Evolutionary conservation across 2,113 vertebrate genomes (phyloP).

Genomic region (Trachemys scripta): DNA sequence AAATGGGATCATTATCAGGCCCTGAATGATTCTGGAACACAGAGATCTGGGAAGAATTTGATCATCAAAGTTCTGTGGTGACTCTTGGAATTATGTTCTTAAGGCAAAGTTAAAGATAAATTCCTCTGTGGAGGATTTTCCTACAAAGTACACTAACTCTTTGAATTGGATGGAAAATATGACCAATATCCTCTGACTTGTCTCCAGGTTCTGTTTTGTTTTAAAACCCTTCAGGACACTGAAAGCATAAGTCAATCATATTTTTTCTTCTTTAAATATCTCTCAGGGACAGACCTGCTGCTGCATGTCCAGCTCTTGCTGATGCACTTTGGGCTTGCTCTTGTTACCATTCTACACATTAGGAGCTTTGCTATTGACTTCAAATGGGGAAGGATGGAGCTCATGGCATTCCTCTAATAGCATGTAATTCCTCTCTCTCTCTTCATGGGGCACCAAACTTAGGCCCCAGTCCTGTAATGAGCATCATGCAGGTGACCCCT

Average conservation of each 20-base stretch:
- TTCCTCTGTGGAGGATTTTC: conserved; percentile 23
- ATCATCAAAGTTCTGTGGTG: background rate
- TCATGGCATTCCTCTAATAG: background rate
- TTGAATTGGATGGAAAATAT: conserved; percentile 6
- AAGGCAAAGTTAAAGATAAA: background rate
- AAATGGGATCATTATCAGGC: background rate
- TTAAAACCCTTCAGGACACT: background rate
- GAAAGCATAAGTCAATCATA: background rate
- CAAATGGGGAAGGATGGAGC: background rate
- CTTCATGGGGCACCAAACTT: background rate
- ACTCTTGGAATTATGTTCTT: conserved; percentile 16
- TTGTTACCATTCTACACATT: background rate
- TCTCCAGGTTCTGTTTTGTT: background rate
- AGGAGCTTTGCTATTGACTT: conserved; percentile 2
- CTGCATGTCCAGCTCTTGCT: conserved; percentile 1
- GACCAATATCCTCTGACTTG: background rate
- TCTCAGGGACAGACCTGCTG: background rate
- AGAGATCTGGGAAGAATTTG: background rate
- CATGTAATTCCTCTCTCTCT: background rate
- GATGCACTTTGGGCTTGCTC: background rate
- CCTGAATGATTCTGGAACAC: conserved; percentile 16
- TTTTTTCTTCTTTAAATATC: conserved; percentile 12
- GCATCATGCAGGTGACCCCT: fast-evolving
- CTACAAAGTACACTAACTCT: conserved; percentile 17
- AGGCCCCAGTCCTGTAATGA: background rate